Percentiles rank a stretch among this genome's conserved stretches.
These are phyloP conservation scores for Lymantria dispar DNA, from an alignment of 2,888 invertebrate genomes.

Conservation along the genomic window DNA sequence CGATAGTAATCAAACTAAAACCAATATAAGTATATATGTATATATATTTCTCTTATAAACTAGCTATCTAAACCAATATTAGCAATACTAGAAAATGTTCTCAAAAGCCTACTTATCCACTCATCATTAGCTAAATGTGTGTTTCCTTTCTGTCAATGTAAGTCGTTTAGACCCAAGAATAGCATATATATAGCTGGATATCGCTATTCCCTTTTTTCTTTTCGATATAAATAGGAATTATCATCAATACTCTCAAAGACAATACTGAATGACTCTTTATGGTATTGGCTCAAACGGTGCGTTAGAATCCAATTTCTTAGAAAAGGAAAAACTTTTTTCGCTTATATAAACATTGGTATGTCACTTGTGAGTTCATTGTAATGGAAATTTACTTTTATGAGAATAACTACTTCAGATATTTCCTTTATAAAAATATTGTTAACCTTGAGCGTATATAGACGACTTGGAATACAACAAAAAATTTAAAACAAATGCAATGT, in stretches of 20 bases:
- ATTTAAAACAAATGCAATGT: too few relatives aligned
- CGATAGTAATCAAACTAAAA: too few relatives aligned
- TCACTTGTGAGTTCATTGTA: too few relatives aligned
- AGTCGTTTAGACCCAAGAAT: constrained; percentile 40
- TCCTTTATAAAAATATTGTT: too few relatives aligned
- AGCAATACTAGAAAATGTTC: background rate
- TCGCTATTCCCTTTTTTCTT: constrained; percentile 45
- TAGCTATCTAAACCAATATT: too few relatives aligned
- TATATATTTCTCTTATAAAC: too few relatives aligned
- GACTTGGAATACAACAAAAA: too few relatives aligned
- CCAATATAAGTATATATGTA: too few relatives aligned
- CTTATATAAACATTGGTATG: constrained; percentile 1
- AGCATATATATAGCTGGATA: constrained; percentile 42
- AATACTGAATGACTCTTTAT: constrained; percentile 57
- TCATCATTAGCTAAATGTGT: constrained; percentile 18
- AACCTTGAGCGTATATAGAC: too few relatives aligned
- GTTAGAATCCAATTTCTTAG: constrained; percentile 57
- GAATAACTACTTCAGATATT: too few relatives aligned
- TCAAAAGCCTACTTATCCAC: background rate
- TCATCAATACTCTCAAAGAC: constrained; percentile 61
- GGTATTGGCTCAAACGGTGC: constrained; percentile 43
- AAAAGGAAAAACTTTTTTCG: constrained; percentile 17
- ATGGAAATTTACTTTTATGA: too few relatives aligned
- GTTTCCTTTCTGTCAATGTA: constrained; percentile 32
- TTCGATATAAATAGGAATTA: constrained; percentile 63